Conservation (phyloP, 2,888 invertebrate genomes). For the Amphipoea lucens region DNA sequence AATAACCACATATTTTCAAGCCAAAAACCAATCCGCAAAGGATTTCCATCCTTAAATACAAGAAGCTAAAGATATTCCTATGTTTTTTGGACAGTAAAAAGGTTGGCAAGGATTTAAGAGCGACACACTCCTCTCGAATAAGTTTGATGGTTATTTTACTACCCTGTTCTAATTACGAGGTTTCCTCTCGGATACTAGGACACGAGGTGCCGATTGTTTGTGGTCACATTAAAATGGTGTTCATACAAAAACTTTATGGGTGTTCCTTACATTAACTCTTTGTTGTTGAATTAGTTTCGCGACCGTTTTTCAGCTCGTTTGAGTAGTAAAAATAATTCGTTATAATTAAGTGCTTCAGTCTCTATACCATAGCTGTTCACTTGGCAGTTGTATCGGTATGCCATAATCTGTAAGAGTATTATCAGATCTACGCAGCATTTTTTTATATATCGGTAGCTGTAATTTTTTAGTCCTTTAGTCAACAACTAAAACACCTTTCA, state of each 20-base stretch:
- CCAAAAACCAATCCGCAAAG: slow-evolving; percentile 35
- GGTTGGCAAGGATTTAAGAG: slow-evolving; percentile 74
- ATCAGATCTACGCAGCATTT: background rate
- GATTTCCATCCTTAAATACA: slow-evolving; percentile 64
- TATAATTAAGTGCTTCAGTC: slow-evolving; percentile 28
- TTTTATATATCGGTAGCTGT: background rate
- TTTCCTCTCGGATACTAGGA: slow-evolving; percentile 85
- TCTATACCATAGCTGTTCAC: background rate
- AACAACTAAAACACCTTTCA: background rate
- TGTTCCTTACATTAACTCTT: slow-evolving; percentile 80
- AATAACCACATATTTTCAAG: slow-evolving; percentile 66
- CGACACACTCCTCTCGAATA: slow-evolving; percentile 82
- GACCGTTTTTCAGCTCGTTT: slow-evolving; percentile 67
- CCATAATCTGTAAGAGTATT: background rate
- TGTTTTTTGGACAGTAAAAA: slow-evolving; percentile 37
- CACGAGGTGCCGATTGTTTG: slow-evolving; percentile 82
- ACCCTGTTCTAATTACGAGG: slow-evolving; percentile 87
- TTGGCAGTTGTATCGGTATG: background rate
- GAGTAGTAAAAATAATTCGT: slow-evolving; percentile 51
- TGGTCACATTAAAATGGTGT: slow-evolving; percentile 78
- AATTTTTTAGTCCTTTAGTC: background rate
- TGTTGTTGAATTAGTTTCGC: slow-evolving; percentile 81
- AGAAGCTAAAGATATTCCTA: slow-evolving; percentile 33
- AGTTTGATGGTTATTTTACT: slow-evolving; percentile 89
- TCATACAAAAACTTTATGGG: slow-evolving; percentile 83